These are phyloP conservation scores for Pteromalus puparum DNA, from an alignment of 1,140 invertebrate species.

Conservation along the genomic window DNA sequence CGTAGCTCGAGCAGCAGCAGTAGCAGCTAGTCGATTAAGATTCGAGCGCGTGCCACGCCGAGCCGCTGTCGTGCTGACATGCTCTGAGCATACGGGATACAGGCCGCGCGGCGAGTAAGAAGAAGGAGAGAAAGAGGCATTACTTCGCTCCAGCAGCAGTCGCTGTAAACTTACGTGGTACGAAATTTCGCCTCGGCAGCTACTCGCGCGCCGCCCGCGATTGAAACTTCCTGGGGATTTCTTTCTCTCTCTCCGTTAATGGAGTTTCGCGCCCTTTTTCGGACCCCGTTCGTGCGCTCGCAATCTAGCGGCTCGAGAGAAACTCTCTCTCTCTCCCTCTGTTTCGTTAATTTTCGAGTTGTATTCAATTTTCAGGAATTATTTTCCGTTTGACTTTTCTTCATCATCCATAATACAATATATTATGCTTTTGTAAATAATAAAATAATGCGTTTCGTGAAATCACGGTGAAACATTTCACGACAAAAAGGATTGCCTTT, in stretches of 20 bases:
- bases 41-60: slow-evolving; percentile 36
- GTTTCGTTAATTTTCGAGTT: neutral
- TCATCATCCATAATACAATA: no score
- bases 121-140: neutral
- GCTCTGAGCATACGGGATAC: neutral
- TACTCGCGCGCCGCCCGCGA: no score
- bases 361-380: neutral
- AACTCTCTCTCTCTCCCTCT: neutral
- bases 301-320: neutral
- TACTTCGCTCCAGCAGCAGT: neutral
- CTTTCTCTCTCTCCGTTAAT: neutral
- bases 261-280: neutral
- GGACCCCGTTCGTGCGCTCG: neutral
- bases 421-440: no score
- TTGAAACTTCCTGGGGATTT: neutral
- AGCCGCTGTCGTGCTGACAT: slow-evolving; percentile 12
- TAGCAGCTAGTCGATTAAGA: slow-evolving; percentile 40
- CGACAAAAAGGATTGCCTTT: no score
- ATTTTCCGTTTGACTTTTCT: no score
- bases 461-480: no score
- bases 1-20: neutral
- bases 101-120: neutral
- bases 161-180: neutral
- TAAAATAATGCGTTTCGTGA: no score
- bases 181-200: neutral